Percentiles rank a stretch among this genome's conserved stretches.
phyloP scores from a whole-genome alignment of 1,140 invertebrate genomes.

The Sipha flava region DNA sequence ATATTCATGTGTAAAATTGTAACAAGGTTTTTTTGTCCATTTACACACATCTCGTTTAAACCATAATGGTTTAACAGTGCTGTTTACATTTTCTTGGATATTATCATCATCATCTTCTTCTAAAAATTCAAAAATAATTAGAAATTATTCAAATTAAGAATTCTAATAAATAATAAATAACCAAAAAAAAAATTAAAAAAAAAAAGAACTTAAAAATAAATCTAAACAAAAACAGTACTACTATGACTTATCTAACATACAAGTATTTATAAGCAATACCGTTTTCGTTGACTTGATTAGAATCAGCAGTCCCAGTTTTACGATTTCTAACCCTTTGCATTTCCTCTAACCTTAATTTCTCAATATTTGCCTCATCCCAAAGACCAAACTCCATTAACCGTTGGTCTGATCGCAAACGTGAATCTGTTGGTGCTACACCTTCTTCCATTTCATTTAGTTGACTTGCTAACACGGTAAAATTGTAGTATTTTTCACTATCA shows the following conservation, averaged over 20 bases:
- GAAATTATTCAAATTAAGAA: not conserved
- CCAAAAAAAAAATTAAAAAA: not conserved
- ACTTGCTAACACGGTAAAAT: conserved; percentile 88
- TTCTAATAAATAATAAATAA: not conserved
- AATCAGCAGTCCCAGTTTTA: conserved; percentile 52
- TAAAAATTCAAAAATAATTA: not conserved
- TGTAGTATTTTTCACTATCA: conserved; percentile 60
- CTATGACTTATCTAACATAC: too few species aligned
- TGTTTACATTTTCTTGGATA: not conserved
- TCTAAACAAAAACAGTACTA: too few species aligned
- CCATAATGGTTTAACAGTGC: conserved; percentile 77
- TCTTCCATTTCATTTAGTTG: conserved; percentile 93
- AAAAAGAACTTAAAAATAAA: too few species aligned
- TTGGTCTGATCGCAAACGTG: conserved; percentile 87
- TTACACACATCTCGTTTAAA: conserved; percentile 76
- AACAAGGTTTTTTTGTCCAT: conserved; percentile 69
- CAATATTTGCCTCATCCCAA: conserved; percentile 93
- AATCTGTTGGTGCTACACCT: conserved; percentile 90
- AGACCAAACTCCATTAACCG: conserved; percentile 91
- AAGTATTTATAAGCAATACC: not conserved
- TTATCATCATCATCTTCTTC: conserved; percentile 13
- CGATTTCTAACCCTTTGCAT: conserved; percentile 71
- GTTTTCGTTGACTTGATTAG: conserved; percentile 59
- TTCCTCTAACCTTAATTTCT: conserved; percentile 87
- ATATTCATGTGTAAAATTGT: conserved; percentile 80